These are phyloP conservation scores for Gisinianus flammeolus DNA, from an alignment of 2,888 invertebrate genomes.

Conservation along the genomic window DNA sequence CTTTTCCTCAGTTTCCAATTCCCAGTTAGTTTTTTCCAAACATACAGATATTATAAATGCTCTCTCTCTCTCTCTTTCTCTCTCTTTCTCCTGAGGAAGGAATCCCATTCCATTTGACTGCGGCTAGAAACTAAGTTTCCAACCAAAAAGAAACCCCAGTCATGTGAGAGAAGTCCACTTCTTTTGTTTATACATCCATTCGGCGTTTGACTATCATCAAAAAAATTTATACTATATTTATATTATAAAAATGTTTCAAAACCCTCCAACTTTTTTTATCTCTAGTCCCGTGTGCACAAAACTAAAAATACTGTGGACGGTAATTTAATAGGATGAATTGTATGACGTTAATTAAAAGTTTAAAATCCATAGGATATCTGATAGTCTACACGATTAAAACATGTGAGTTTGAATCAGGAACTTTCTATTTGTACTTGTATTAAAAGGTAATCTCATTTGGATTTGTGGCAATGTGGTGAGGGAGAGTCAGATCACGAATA, in stretches of 20 bases:
- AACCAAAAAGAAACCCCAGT: too few relatives aligned
- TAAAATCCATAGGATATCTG: too few relatives aligned
- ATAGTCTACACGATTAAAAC: too few relatives aligned
- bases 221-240: neutral
- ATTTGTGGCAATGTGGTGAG: neutral
- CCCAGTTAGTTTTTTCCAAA: neutral
- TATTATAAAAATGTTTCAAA: neutral
- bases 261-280: neutral
- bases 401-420: neutral
- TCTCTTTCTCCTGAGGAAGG: neutral
- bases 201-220: neutral
- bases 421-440: neutral
- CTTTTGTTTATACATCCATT: too few relatives aligned
- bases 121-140: too few relatives aligned
- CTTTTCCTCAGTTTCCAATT: neutral
- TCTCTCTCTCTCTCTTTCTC: neutral
- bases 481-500: neutral
- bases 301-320: too few relatives aligned
- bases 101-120: neutral
- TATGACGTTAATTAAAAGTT: too few relatives aligned
- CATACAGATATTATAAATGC: too few relatives aligned
- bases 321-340: too few relatives aligned
- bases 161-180: too few relatives aligned
- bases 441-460: conserved; percentile 12
- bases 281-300: too few relatives aligned